Percentiles rank a stretch among this genome's conserved stretches.
Conservation (phyloP, 2,888 invertebrate species). For the Alviniconcha strummeri region DNA sequence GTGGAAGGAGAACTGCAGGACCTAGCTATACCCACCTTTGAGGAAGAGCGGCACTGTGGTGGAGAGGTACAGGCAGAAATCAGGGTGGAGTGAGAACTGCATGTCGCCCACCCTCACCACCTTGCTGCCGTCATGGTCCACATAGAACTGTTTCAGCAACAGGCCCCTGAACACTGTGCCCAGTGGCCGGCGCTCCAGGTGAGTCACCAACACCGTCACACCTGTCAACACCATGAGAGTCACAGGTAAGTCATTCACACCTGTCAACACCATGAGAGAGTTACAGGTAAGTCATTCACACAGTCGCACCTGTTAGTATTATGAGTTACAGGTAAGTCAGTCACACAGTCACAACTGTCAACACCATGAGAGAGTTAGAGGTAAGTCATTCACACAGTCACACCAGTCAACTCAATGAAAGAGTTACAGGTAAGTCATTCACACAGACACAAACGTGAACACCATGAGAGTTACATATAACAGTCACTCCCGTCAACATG, state of each 20-base stretch:
- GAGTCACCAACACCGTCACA: conserved; percentile 67
- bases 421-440: too few relatives aligned
- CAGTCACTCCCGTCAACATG: neutral
- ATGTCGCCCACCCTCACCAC: conserved; percentile 61
- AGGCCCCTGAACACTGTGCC: conserved; percentile 63
- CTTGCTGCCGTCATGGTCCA: conserved; percentile 63
- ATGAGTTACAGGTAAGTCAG: neutral
- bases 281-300: neutral
- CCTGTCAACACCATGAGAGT: conserved; percentile 51
- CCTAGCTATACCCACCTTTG: conserved; percentile 54
- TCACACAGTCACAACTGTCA: neutral
- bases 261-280: neutral
- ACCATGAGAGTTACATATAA: neutral
- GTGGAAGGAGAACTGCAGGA: too few relatives aligned
- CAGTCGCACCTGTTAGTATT: neutral
- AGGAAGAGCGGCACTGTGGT: conserved; percentile 66
- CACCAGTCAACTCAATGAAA: neutral
- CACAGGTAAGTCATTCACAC: neutral
- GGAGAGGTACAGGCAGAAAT: conserved; percentile 69
- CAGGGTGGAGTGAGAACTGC: conserved; percentile 61
- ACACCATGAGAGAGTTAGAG: neutral
- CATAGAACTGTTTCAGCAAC: conserved; percentile 61
- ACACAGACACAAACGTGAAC: neutral
- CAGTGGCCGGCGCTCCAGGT: conserved; percentile 67
- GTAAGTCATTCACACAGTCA: neutral